Evolutionary conservation across 2,113 vertebrate genomes (phyloP).

Genomic region (Empidonax traillii): DNA sequence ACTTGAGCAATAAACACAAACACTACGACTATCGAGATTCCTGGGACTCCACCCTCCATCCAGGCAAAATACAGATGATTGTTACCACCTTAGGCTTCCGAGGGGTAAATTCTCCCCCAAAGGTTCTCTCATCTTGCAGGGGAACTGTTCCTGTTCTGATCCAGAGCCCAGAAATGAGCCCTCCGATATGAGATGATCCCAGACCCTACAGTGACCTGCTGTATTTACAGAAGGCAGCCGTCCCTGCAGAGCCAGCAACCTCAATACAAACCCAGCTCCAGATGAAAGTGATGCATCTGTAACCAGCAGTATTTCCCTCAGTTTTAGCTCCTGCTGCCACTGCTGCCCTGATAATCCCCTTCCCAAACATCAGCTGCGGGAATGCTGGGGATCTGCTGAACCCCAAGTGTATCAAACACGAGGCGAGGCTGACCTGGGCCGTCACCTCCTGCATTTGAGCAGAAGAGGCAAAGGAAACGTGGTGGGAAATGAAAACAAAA

Average conservation of each 20-base stretch:
- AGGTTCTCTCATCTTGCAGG: background rate
- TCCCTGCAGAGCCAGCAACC: background rate
- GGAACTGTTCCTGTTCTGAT: background rate
- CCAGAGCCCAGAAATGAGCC: background rate
- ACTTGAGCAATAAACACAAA: background rate
- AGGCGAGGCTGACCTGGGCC: background rate
- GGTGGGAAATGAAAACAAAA: background rate
- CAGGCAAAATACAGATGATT: background rate
- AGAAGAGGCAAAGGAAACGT: background rate
- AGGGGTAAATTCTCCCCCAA: background rate
- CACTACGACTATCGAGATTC: background rate
- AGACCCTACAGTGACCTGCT: background rate
- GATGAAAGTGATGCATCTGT: background rate
- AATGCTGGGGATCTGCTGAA: background rate
- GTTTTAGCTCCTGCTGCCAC: background rate
- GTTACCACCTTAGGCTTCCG: background rate
- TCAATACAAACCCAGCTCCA: background rate
- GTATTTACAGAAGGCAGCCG: background rate
- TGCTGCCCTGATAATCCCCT: background rate
- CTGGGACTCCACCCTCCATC: background rate
- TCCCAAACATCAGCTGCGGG: background rate
- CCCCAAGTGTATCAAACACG: background rate
- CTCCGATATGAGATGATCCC: background rate
- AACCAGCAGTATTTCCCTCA: constrained; percentile 1
- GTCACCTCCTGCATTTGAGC: background rate